A percentile compares a stretch with the other conserved stretches of the same genome.
Conservation (phyloP, 2,797 vertebrate genomes). For the Trematocara caparti region DNA sequence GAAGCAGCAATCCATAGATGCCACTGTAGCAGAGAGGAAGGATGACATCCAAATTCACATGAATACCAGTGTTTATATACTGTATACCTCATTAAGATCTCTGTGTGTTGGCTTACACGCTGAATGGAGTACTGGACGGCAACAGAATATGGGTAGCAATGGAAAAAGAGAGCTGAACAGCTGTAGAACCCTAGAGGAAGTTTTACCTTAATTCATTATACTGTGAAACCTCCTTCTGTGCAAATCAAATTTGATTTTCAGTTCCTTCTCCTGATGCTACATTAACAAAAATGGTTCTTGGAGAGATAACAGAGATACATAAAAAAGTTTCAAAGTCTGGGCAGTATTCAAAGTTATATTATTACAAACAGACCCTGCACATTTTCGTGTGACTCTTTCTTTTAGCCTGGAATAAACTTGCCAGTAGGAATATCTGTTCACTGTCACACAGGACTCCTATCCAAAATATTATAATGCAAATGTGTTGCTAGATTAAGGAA, state of each 20-base stretch:
- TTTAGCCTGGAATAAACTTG: background rate
- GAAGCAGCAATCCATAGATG: background rate
- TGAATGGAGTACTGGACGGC: background rate
- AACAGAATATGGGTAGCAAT: background rate
- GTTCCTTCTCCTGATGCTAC: background rate
- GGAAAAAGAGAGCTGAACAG: background rate
- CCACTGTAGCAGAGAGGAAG: background rate
- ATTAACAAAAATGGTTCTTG: background rate
- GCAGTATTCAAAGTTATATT: background rate
- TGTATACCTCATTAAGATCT: slow-evolving; percentile 42
- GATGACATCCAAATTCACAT: slow-evolving; percentile 16
- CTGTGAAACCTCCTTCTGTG: background rate
- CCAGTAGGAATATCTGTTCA: background rate
- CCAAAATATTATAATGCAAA: background rate
- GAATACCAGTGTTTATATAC: slow-evolving; percentile 7
- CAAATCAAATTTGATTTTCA: slow-evolving; percentile 2
- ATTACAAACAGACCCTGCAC: background rate
- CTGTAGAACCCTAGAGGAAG: background rate
- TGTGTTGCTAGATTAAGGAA: background rate
- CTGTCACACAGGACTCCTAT: background rate
- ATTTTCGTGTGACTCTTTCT: background rate
- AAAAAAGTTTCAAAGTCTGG: background rate
- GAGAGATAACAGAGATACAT: background rate
- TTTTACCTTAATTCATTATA: background rate
- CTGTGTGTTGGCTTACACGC: background rate